Percentiles rank a stretch among this genome's conserved stretches.
Evolutionary conservation across 64 coral and sea anemone species (phyloP).

Genomic region (Platygyra sinensis): DNA sequence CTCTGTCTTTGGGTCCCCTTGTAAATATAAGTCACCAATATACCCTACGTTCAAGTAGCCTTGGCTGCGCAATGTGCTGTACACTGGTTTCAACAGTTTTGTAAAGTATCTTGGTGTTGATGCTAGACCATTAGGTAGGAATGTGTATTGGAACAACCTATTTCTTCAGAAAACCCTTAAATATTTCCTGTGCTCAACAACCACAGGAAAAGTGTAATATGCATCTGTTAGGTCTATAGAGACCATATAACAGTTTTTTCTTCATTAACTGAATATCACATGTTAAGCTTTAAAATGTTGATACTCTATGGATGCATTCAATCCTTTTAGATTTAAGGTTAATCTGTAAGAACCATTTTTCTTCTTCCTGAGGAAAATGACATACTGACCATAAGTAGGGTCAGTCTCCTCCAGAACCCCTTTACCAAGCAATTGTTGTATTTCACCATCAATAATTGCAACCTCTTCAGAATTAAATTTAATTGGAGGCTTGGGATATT

Average conservation of each 20-base stretch:
- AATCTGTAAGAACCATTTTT: constrained; percentile 38
- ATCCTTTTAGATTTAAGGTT: constrained; percentile 56
- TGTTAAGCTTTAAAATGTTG: constrained; percentile 45
- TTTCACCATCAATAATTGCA: constrained; percentile 42
- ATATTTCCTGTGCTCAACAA: not conserved
- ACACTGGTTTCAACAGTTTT: constrained; percentile 24
- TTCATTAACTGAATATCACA: constrained; percentile 31
- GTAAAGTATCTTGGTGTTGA: too few relatives aligned
- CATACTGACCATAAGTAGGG: constrained; percentile 20
- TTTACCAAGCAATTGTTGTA: constrained; percentile 35
- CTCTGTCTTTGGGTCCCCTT: constrained; percentile 36
- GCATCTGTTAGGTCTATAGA: too few relatives aligned
- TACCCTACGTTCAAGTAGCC: too few relatives aligned
- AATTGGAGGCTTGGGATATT: not conserved
- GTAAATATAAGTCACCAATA: too few relatives aligned
- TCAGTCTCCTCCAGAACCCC: constrained; percentile 30
- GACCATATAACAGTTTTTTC: constrained; percentile 28
- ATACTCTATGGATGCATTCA: constrained; percentile 51
- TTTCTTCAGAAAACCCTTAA: too few relatives aligned
- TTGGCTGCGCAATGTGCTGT: constrained; percentile 7
- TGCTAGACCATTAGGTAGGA: constrained; percentile 8
- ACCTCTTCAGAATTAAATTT: constrained; percentile 12
- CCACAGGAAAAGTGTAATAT: too few relatives aligned
- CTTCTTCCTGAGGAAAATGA: constrained; percentile 27
- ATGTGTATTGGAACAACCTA: too few relatives aligned